Evolutionary conservation across 2,888 invertebrate species (phyloP).

Genomic region (Spisula solida): DNA sequence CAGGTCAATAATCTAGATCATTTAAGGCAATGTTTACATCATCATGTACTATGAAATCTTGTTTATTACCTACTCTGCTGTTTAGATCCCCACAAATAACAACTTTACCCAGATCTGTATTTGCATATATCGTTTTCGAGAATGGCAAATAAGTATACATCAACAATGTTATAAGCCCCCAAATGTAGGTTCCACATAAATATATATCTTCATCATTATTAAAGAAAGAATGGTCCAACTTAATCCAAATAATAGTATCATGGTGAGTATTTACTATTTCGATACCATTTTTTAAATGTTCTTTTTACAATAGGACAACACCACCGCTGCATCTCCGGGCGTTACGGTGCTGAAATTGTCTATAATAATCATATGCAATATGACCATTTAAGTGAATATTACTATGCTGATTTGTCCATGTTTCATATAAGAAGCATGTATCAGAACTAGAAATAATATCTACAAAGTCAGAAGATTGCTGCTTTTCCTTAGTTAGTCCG

Average conservation of each 20-base stretch:
- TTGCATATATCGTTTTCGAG: conserved; percentile 43
- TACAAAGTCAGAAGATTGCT: conserved; percentile 31
- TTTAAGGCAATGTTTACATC: not conserved
- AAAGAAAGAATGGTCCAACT: conserved; percentile 54
- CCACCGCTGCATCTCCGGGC: conserved; percentile 33
- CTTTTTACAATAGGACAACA: conserved; percentile 30
- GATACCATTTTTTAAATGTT: conserved; percentile 39
- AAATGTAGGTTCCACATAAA: conserved; percentile 57
- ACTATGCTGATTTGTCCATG: conserved; percentile 31
- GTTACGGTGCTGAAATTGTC: conserved; percentile 35
- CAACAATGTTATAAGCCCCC: conserved; percentile 53
- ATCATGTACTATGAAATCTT: not conserved
- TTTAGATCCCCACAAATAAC: not conserved
- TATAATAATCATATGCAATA: conserved; percentile 9
- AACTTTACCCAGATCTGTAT: not conserved
- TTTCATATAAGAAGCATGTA: conserved; percentile 38
- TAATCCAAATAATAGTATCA: conserved; percentile 59
- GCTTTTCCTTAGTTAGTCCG: conserved; percentile 37
- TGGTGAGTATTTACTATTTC: conserved; percentile 47
- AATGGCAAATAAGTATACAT: conserved; percentile 46
- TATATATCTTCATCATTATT: conserved; percentile 49
- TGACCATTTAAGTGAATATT: conserved; percentile 5
- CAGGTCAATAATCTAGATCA: not conserved
- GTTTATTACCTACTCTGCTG: not conserved
- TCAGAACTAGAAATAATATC: conserved; percentile 20